phyloP scores from a whole-genome alignment of 2,888 invertebrate species.

The Cordilura impudica region DNA sequence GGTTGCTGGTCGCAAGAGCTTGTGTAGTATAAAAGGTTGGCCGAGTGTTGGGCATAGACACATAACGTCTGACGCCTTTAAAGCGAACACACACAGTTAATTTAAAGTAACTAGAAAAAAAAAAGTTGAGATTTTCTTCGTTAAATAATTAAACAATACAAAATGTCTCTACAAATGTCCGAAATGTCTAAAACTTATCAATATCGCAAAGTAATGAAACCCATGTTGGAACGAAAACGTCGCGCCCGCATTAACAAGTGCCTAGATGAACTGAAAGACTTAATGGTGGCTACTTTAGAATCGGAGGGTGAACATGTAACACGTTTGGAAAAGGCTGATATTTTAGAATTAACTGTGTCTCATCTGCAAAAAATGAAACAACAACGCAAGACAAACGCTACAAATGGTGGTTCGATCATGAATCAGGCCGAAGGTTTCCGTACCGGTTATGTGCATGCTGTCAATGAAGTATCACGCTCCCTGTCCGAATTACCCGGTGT shows the following conservation, averaged over 20 bases:
- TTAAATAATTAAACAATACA: constrained; percentile 32
- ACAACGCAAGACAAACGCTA: constrained; percentile 78
- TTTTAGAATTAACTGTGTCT: constrained; percentile 91
- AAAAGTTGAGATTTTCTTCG: constrained; percentile 15
- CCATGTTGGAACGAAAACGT: constrained; percentile 92
- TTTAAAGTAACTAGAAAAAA: neutral
- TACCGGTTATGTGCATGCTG: constrained; percentile 92
- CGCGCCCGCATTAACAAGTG: constrained; percentile 94
- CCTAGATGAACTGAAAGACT: constrained; percentile 91
- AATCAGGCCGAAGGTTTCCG: constrained; percentile 90
- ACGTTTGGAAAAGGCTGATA: constrained; percentile 93
- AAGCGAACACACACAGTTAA: constrained; percentile 47
- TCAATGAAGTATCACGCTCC: constrained; percentile 92
- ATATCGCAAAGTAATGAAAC: constrained; percentile 96
- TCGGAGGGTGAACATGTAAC: constrained; percentile 94
- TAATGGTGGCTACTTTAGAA: constrained; percentile 85
- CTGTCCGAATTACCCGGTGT: constrained; percentile 91
- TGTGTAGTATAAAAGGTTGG: constrained; percentile 56
- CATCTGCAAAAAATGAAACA: constrained; percentile 89
- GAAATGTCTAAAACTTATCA: constrained; percentile 92
- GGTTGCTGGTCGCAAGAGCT: constrained; percentile 41
- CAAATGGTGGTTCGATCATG: constrained; percentile 77
- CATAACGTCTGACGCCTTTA: constrained; percentile 55
- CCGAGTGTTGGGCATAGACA: constrained; percentile 13
- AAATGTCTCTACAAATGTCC: constrained; percentile 74